A percentile compares a stretch with the other conserved stretches of the same genome.
Conservation (phyloP, 92 coral and sea anemone species). For the Bergia puertoricense region DNA sequence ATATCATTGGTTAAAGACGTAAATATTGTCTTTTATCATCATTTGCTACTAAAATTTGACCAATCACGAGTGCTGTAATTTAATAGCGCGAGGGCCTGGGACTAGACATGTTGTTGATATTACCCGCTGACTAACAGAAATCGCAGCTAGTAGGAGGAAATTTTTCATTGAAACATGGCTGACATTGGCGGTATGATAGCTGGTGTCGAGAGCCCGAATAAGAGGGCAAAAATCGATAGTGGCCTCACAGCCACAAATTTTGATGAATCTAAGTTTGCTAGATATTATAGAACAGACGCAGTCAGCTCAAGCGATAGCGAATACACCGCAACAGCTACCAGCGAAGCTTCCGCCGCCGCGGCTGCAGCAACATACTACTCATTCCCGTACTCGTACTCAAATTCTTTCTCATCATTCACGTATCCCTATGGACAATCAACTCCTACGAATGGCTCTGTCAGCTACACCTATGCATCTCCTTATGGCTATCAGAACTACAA, state of each 20-base stretch:
- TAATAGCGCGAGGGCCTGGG: constrained; percentile 61
- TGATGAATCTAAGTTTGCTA: constrained; percentile 99
- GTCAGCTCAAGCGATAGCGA: constrained; percentile 81
- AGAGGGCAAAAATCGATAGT: constrained; percentile 99
- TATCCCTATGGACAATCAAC: constrained; percentile 70
- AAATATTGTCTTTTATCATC: constrained; percentile 55
- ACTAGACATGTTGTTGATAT: constrained; percentile 93
- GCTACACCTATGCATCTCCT: constrained; percentile 82
- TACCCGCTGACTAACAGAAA: constrained; percentile 85
- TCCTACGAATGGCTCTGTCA: constrained; percentile 70
- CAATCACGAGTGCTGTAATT: constrained; percentile 65
- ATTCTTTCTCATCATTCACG: constrained; percentile 79
- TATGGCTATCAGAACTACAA: constrained; percentile 78
- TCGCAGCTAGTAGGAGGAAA: constrained; percentile 82
- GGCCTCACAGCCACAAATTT: constrained; percentile 93
- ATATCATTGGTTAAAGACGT: constrained; percentile 49
- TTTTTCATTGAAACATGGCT: constrained; percentile 90
- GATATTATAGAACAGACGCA: constrained; percentile 97
- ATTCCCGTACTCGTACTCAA: constrained; percentile 85
- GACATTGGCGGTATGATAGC: constrained; percentile 93
- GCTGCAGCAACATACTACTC: constrained; percentile 70
- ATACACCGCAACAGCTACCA: constrained; percentile 83
- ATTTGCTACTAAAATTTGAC: constrained; percentile 37
- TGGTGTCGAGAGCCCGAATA: constrained; percentile 98
- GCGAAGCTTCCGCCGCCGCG: constrained; percentile 65